These are phyloP conservation scores for Sebastes kiyomatsui DNA, from an alignment of 2,797 vertebrate species.

Conservation along the genomic window DNA sequence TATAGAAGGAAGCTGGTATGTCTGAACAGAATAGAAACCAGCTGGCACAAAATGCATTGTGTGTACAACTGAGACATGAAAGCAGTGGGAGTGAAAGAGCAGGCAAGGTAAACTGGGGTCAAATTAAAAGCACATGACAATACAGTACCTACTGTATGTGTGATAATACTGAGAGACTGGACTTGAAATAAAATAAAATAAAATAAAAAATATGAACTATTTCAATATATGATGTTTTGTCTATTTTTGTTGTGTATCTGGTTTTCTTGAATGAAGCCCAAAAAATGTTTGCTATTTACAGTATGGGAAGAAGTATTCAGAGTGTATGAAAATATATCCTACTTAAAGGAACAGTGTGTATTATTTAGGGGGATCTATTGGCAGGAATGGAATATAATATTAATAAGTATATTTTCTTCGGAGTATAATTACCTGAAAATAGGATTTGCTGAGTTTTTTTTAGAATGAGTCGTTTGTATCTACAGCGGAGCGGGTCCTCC, in stretches of 20 bases:
- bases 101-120: slow-evolving; percentile 4
- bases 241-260: not conserved
- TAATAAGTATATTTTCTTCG: too few relatives aligned
- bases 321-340: not conserved
- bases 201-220: not conserved
- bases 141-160: not conserved
- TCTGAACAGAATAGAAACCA: not conserved
- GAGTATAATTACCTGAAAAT: too few relatives aligned
- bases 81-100: slow-evolving; percentile 1
- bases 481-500: too few relatives aligned
- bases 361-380: too few relatives aligned
- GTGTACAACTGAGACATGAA: not conserved
- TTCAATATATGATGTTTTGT: not conserved
- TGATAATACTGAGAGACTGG: not conserved
- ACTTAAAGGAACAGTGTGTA: too few relatives aligned
- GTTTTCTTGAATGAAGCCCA: not conserved
- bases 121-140: slow-evolving; percentile 1
- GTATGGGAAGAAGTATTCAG: not conserved
- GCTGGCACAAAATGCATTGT: not conserved
- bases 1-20: not conserved
- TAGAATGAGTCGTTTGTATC: too few relatives aligned
- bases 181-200: not conserved
- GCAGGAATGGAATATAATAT: too few relatives aligned
- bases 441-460: too few relatives aligned
- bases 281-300: not conserved